phyloP scores from a whole-genome alignment of 92 coral and sea anemone species.

The Anthopleura xanthogrammica region DNA sequence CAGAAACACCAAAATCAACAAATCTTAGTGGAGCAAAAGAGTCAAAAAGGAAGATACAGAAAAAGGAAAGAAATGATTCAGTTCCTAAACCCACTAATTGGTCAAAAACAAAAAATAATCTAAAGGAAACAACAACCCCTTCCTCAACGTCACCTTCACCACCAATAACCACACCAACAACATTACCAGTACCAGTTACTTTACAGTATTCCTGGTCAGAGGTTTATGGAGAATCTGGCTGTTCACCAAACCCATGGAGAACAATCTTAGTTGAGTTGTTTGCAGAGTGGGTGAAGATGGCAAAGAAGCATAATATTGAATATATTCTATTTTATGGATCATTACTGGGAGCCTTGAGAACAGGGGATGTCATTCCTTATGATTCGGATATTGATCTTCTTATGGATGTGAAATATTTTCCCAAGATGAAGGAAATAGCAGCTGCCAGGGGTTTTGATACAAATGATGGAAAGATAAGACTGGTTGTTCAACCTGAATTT shows the following conservation, averaged over 20 bases:
- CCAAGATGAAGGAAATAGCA: conserved; percentile 47
- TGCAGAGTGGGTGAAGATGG: conserved; percentile 56
- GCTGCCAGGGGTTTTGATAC: conserved; percentile 45
- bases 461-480: conserved; percentile 59
- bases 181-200: conserved; percentile 3
- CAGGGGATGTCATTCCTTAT: conserved; percentile 80
- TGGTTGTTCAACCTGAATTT: conserved; percentile 83
- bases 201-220: conserved; percentile 15
- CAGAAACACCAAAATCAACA: not conserved
- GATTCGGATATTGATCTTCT: conserved; percentile 79
- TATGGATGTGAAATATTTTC: conserved; percentile 52
- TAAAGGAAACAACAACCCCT: not conserved
- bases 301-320: conserved; percentile 58
- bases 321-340: conserved; percentile 75
- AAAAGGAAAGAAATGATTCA: not conserved
- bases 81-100: not conserved
- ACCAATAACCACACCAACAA: not conserved
- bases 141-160: not conserved
- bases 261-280: conserved; percentile 46
- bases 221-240: conserved; percentile 56
- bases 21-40: not conserved
- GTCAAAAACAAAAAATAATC: not conserved
- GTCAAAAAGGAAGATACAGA: not conserved
- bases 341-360: conserved; percentile 72
- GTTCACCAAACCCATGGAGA: conserved; percentile 60